A percentile compares a stretch with the other conserved stretches of the same genome.
These are phyloP conservation scores for Drosophila nr. perissopoda DNA, from an alignment of 2,888 invertebrate genomes.

Conservation along the genomic window DNA sequence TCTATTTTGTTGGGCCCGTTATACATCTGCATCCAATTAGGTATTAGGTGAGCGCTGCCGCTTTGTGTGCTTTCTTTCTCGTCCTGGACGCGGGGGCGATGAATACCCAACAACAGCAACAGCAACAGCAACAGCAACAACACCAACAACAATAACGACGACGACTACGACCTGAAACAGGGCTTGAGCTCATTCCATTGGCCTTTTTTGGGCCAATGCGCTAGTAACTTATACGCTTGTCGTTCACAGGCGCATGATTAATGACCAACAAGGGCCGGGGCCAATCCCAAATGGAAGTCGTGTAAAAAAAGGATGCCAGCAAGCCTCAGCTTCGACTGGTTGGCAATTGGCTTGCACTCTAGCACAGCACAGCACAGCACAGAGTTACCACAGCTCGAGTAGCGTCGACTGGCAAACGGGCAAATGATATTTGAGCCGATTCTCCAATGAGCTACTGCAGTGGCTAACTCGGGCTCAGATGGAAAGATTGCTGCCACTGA, in stretches of 20 bases:
- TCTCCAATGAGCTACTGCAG: constrained; percentile 71
- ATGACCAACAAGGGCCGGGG: constrained; percentile 83
- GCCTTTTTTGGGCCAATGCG: constrained; percentile 79
- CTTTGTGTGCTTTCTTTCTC: constrained; percentile 51
- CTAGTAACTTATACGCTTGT: constrained; percentile 80
- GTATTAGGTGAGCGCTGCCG: constrained; percentile 47
- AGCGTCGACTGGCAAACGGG: constrained; percentile 22
- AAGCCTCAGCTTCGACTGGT: constrained; percentile 27
- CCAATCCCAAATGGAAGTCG: constrained; percentile 65
- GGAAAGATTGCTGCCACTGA: constrained; percentile 44
- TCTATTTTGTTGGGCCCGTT: constrained; percentile 48
- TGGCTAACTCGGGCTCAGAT: constrained; percentile 44
- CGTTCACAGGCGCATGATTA: constrained; percentile 82
- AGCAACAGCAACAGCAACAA: background rate
- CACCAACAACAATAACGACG: constrained; percentile 1
- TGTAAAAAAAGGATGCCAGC: constrained; percentile 58
- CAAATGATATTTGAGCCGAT: constrained; percentile 71
- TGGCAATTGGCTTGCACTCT: constrained; percentile 63
- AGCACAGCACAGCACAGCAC: constrained; percentile 17
- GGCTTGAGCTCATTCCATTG: constrained; percentile 60
- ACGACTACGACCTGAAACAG: constrained; percentile 41
- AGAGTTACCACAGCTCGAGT: constrained; percentile 13
- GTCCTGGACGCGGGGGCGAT: constrained; percentile 27
- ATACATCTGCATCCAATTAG: constrained; percentile 81
- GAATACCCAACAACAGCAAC: background rate